These are phyloP conservation scores for Peromyscus melanophrys DNA, from an alignment of 2,797 vertebrate genomes.

Conservation along the genomic window DNA sequence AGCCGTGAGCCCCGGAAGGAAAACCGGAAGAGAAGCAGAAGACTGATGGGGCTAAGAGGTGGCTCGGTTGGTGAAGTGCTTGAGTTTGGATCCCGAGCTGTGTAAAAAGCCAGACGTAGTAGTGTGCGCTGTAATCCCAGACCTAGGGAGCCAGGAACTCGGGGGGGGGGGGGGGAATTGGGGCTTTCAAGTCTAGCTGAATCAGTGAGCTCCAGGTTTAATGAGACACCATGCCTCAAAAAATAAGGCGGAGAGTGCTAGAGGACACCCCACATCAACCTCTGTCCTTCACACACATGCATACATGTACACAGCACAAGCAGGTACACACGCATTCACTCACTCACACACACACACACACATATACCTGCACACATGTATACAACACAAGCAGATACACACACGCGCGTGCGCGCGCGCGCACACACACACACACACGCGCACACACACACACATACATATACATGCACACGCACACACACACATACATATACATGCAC, in stretches of 20 bases:
- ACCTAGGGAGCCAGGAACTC: background rate
- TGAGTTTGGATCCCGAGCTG: background rate
- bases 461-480: no score
- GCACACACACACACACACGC: background rate
- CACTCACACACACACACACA: background rate
- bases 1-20: fast-evolving
- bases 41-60: background rate
- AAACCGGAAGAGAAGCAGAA: background rate
- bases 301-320: background rate
- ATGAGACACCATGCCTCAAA: background rate
- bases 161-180: background rate
- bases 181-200: background rate
- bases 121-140: background rate
- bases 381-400: background rate
- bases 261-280: background rate
- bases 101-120: background rate
- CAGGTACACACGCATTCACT: background rate
- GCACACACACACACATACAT: background rate
- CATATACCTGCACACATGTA: background rate
- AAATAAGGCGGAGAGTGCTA: background rate
- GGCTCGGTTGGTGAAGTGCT: background rate
- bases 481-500: background rate
- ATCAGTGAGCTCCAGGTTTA: background rate
- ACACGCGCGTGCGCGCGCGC: fast-evolving
- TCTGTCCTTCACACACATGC: background rate